Conservation (phyloP, 2,888 invertebrate species). For the Notodonta ziczac region DNA sequence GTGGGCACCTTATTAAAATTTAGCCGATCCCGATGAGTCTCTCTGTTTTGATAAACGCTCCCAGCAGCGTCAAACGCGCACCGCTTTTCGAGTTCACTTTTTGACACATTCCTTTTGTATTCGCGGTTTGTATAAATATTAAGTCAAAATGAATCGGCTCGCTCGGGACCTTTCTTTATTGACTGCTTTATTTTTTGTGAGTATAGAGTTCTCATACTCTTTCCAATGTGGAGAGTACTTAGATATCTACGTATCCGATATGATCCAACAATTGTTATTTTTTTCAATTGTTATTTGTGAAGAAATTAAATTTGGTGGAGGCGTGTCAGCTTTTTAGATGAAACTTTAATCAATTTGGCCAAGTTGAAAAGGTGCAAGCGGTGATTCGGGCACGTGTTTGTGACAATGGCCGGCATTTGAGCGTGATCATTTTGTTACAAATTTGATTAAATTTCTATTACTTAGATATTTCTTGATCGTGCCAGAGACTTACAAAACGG, state of each 20-base stretch:
- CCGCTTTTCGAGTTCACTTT: constrained; percentile 57
- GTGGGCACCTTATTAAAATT: constrained; percentile 84
- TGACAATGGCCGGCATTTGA: constrained; percentile 61
- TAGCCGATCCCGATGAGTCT: constrained; percentile 77
- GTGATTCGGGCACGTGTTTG: constrained; percentile 63
- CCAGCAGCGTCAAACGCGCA: constrained; percentile 60
- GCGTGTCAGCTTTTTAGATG: constrained; percentile 57
- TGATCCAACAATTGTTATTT: constrained; percentile 14
- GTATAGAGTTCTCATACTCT: constrained; percentile 9
- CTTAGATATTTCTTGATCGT: constrained; percentile 43
- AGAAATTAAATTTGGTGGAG: constrained; percentile 42
- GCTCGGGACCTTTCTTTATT: constrained; percentile 36
- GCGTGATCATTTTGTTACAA: constrained; percentile 68
- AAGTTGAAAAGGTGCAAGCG: constrained; percentile 58
- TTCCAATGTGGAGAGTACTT: not conserved
- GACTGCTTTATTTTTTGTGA: constrained; percentile 26
- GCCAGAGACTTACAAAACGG: constrained; percentile 32
- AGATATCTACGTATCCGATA: constrained; percentile 3
- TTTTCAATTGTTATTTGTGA: constrained; percentile 20
- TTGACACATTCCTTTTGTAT: constrained; percentile 66
- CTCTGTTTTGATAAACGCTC: constrained; percentile 81
- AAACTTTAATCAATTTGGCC: constrained; percentile 73
- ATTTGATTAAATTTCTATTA: constrained; percentile 78
- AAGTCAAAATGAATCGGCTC: constrained; percentile 55
- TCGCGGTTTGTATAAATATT: constrained; percentile 66